Evolutionary conservation across 2,113 vertebrate genomes (phyloP), one percentile per base, ranked within the genome.

Genomic region (Zosterops pallidus): DNA sequence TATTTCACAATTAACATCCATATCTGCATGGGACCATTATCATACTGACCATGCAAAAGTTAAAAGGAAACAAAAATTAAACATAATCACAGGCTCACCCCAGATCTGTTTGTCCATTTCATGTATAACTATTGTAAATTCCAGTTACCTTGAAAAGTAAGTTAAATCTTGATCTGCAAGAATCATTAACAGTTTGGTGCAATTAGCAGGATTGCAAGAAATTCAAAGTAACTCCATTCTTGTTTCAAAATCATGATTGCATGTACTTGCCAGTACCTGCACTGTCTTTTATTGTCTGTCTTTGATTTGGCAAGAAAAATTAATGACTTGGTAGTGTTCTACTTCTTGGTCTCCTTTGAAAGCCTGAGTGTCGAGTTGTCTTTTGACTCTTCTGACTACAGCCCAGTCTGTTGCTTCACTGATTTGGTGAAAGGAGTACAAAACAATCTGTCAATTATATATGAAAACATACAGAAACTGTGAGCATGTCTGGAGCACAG

Each of bases 31-130:
- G 31, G 64, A 72, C 37, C 19, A 26, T 39, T 67, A 70, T 8
- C 67, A 69, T 13, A 75, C 21, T 46, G n/a, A 65, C 24, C 18
- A 75, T 0, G 2, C 6, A 81, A 37, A 83, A 78, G 37, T 33
- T 35, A 65, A 80, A 82, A 70, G 22, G 33, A 49, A 46, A 37
- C 21, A 56, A 62, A 31, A 57, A 14, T 59, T 4, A 55, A 9
- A 72, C 4, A 26, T 2, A 37, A 42, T 17, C 22, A 33, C 37
- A 67, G 0, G 5, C 39, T 59, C 35, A n/a, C 10, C 4, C 15
- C 33, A 55, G 14, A 70, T 21, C 13, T 77, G 10, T 14, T n/a
- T 28, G n/a, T 49, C 60, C 5, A 41, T 60, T 85, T 71, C 28
- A 50, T 1, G 4, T 37, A 44, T 17, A 89, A 52, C 6, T 23